These are phyloP conservation scores for Callocephalon fimbriatum DNA, from an alignment of 2,113 vertebrate species.

Conservation along the genomic window DNA sequence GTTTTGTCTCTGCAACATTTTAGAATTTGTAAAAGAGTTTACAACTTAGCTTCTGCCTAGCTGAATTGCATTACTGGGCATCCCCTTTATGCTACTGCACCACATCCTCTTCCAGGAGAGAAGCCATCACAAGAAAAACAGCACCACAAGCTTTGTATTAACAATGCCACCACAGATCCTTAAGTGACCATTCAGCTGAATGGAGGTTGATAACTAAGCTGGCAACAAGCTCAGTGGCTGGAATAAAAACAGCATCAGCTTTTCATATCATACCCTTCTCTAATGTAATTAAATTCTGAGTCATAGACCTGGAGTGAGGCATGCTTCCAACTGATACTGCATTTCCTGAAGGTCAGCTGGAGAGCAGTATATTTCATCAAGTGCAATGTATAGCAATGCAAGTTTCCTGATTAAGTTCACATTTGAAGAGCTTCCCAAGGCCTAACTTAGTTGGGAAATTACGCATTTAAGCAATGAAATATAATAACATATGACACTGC, in stretches of 20 bases:
- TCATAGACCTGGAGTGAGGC: slow-evolving; percentile 39
- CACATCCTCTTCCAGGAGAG: background rate
- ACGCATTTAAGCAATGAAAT: slow-evolving; percentile 6
- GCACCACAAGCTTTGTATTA: background rate
- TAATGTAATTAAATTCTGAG: slow-evolving; percentile 62
- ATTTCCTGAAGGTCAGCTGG: slow-evolving; percentile 44
- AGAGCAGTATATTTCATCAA: background rate
- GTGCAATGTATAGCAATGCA: background rate
- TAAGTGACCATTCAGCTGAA: background rate
- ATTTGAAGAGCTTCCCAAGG: slow-evolving; percentile 43
- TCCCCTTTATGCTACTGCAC: background rate
- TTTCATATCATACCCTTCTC: slow-evolving; percentile 12
- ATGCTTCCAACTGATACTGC: slow-evolving; percentile 14
- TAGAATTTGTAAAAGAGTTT: background rate
- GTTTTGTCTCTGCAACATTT: background rate
- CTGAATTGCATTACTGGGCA: background rate
- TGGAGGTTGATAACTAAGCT: slow-evolving; percentile 14
- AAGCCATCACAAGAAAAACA: background rate
- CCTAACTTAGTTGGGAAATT: slow-evolving; percentile 11
- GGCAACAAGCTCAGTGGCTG: slow-evolving; percentile 20
- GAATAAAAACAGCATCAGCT: slow-evolving; percentile 53
- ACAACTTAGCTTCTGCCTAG: background rate
- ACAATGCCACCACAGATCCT: background rate
- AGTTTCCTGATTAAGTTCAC: background rate
- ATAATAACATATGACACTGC: background rate